Evolutionary conservation across 1,140 invertebrate genomes (phyloP).

Genomic region (Drosophila mojavensis): DNA sequence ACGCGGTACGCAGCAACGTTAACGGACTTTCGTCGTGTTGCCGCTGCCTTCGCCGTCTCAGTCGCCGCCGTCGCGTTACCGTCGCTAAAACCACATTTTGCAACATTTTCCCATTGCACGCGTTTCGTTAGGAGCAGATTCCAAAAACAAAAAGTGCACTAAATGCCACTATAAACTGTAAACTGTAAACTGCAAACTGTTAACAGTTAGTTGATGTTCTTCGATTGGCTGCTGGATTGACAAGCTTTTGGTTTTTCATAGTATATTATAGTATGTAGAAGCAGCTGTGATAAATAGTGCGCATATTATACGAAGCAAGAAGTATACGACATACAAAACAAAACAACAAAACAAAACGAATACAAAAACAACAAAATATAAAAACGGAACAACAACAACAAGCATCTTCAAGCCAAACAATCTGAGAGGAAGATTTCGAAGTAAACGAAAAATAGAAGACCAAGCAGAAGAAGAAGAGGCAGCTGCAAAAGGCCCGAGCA

Average conservation of each 20-base stretch:
- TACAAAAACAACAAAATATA: background rate
- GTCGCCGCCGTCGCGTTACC: constrained; percentile 23
- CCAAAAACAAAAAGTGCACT: constrained; percentile 8
- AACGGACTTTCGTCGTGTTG: constrained; percentile 23
- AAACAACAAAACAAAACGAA: background rate
- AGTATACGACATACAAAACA: constrained; percentile 43
- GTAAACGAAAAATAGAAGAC: background rate
- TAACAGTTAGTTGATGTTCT: constrained; percentile 14
- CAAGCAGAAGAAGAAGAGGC: constrained; percentile 19
- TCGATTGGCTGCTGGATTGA: constrained; percentile 22
- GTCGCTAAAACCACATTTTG: constrained; percentile 54
- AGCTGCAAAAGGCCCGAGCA: constrained; percentile 44
- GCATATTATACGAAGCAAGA: constrained; percentile 79
- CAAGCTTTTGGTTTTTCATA: constrained; percentile 45
- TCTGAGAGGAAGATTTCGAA: constrained; percentile 15
- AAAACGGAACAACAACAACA: constrained; percentile 28
- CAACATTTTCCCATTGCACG: constrained; percentile 28
- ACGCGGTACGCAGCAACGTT: constrained; percentile 41
- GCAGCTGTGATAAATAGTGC: constrained; percentile 84
- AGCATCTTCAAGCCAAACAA: constrained; percentile 25
- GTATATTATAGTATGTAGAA: constrained; percentile 77
- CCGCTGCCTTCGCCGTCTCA: constrained; percentile 22
- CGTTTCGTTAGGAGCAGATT: constrained; percentile 15
- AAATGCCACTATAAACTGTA: constrained; percentile 7
- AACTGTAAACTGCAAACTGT: constrained; percentile 9